A percentile compares a stretch with the other conserved stretches of the same genome.
phyloP scores from a whole-genome alignment of 2,888 invertebrate genomes.

The Meganola albula region DNA sequence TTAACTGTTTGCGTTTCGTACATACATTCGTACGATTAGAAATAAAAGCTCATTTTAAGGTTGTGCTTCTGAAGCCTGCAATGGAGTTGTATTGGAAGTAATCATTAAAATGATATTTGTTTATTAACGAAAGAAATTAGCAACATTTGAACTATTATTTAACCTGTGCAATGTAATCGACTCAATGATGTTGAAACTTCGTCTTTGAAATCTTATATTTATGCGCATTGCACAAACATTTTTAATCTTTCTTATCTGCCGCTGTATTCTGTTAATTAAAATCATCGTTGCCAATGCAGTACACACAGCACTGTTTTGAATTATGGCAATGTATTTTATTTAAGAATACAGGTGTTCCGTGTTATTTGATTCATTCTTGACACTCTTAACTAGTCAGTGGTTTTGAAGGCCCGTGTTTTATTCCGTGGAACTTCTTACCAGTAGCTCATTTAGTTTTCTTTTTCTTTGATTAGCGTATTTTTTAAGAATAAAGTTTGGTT shows the following conservation, averaged over 20 bases:
- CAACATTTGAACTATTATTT: conserved; percentile 51
- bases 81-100: conserved; percentile 32
- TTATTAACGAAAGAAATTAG: conserved; percentile 47
- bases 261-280: no score
- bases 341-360: no score
- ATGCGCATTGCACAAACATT: conserved; percentile 31
- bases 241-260: conserved; percentile 19
- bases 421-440: conserved; percentile 50
- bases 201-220: conserved; percentile 12
- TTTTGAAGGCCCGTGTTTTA: conserved; percentile 49
- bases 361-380: conserved; percentile 32
- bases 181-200: conserved; percentile 12
- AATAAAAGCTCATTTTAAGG: conserved; percentile 65
- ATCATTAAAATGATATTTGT: no score
- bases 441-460: conserved; percentile 51
- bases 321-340: no score
- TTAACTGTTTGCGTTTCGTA: conserved; percentile 21
- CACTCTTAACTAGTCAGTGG: conserved; percentile 62
- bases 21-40: no score
- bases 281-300: no score
- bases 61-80: conserved; percentile 60
- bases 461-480: conserved; percentile 37
- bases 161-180: conserved; percentile 30
- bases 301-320: no score
- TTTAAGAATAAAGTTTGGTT: conserved; percentile 38